These are phyloP conservation scores for Staurois parvus DNA, from an alignment of 2,797 vertebrate genomes.

Conservation along the genomic window DNA sequence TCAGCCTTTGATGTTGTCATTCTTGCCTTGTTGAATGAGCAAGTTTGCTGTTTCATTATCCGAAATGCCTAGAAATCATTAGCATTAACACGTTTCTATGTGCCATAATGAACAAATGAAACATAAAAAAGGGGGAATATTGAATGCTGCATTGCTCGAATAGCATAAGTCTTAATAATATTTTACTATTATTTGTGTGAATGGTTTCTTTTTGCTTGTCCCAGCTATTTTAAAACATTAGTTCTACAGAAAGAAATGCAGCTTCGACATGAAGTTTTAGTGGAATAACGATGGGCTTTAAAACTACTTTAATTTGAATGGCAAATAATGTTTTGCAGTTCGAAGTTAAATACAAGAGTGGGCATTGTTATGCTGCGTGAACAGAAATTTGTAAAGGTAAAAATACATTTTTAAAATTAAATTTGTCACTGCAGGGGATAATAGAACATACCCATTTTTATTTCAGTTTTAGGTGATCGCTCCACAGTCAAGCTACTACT, in stretches of 20 bases:
- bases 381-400: neutral
- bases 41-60: slow-evolving; percentile 47
- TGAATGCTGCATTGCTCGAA: slow-evolving; percentile 41
- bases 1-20: slow-evolving; percentile 45
- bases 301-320: slow-evolving; percentile 22
- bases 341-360: slow-evolving; percentile 17
- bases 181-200: slow-evolving; percentile 40
- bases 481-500: too few relatives aligned
- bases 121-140: slow-evolving; percentile 52
- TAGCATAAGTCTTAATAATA: slow-evolving; percentile 51
- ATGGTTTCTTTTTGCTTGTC: slow-evolving; percentile 36
- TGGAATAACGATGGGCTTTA: slow-evolving; percentile 17
- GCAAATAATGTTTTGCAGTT: slow-evolving; percentile 9
- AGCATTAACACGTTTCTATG: slow-evolving; percentile 54
- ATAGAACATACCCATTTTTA: neutral
- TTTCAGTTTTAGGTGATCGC: too few relatives aligned
- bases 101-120: slow-evolving; percentile 53
- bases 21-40: slow-evolving; percentile 54
- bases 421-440: slow-evolving; percentile 23
- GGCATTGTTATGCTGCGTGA: slow-evolving; percentile 20
- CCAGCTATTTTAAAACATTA: slow-evolving; percentile 19
- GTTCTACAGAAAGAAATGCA: slow-evolving; percentile 18
- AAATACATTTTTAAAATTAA: slow-evolving; percentile 30
- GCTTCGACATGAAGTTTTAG: slow-evolving; percentile 28
- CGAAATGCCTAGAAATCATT: slow-evolving; percentile 48